These are phyloP conservation scores for Porites lutea DNA, from an alignment of 64 coral and sea anemone genomes.

Conservation along the genomic window DNA sequence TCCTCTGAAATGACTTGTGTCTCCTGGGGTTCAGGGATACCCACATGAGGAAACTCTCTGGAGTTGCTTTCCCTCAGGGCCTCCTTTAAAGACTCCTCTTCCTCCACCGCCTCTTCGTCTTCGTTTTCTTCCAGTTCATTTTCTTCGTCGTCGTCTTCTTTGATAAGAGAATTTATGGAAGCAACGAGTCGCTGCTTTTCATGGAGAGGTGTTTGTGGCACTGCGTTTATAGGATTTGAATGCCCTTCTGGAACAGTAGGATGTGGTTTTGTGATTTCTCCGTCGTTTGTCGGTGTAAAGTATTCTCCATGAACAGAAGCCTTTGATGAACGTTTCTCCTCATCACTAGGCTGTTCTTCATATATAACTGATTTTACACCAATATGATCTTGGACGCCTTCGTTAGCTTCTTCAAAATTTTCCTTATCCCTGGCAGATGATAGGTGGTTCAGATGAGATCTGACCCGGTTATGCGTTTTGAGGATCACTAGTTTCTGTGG, in stretches of 20 bases:
- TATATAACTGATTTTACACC: not conserved
- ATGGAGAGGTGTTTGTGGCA: not conserved
- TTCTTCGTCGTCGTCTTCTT: not conserved
- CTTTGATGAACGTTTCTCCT: not conserved
- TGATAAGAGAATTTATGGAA: not conserved
- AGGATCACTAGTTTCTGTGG: constrained; percentile 5
- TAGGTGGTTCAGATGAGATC: not conserved
- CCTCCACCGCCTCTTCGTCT: not conserved
- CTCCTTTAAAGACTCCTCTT: constrained; percentile 9
- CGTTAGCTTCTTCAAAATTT: not conserved
- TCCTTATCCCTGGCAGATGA: not conserved
- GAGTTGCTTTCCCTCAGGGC: not conserved
- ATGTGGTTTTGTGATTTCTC: not conserved
- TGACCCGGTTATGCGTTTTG: not conserved
- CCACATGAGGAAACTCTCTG: constrained; percentile 40
- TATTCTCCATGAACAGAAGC: not conserved
- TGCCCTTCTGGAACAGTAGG: not conserved
- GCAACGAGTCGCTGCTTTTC: not conserved
- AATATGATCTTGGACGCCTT: not conserved
- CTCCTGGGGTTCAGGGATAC: constrained; percentile 4
- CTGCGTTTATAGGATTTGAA: not conserved
- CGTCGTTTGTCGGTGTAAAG: not conserved
- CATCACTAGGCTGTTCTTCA: not conserved
- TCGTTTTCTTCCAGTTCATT: not conserved
- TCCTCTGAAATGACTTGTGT: not conserved